Evolutionary conservation across 1,140 invertebrate genomes (phyloP).

Genomic region (Halotydeus destructor): DNA sequence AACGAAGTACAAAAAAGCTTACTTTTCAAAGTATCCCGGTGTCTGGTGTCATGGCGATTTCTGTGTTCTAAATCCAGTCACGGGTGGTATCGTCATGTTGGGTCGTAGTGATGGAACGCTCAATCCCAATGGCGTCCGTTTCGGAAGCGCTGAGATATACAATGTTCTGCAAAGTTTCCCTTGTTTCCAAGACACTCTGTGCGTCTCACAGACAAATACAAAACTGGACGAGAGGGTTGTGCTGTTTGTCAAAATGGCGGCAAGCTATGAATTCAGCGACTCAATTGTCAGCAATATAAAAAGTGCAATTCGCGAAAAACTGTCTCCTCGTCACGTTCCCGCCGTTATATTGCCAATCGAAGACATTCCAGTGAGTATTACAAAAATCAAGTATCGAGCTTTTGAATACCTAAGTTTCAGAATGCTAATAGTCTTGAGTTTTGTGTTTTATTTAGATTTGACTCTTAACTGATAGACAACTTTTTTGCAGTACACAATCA

Average conservation of each 20-base stretch:
- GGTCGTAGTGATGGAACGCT: slow-evolving; percentile 37
- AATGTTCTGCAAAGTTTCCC: slow-evolving; percentile 30
- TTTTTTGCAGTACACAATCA: slow-evolving; percentile 32
- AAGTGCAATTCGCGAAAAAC: slow-evolving; percentile 24
- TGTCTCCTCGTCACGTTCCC: slow-evolving; percentile 33
- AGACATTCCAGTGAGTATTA: slow-evolving; percentile 32
- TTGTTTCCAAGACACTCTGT: slow-evolving; percentile 33
- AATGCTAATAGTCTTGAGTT: too few relatives aligned
- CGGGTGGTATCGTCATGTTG: slow-evolving; percentile 34
- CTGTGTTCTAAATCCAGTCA: slow-evolving; percentile 29
- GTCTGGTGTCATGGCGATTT: slow-evolving; percentile 39
- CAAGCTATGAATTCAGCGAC: slow-evolving; percentile 22
- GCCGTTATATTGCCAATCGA: slow-evolving; percentile 26
- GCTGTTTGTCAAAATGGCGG: slow-evolving; percentile 32
- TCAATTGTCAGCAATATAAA: slow-evolving; percentile 25
- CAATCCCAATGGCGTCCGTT: slow-evolving; percentile 39
- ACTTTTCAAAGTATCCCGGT: slow-evolving; percentile 32
- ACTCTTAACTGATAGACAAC: slow-evolving; percentile 34
- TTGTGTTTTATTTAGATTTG: slow-evolving; percentile 37
- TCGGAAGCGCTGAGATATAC: slow-evolving; percentile 40
- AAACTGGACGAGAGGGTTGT: slow-evolving; percentile 32
- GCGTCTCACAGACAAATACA: slow-evolving; percentile 25
- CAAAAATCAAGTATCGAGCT: too few relatives aligned
- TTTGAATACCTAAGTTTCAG: slow-evolving; percentile 18
- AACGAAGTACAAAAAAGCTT: slow-evolving; percentile 32